Evolutionary conservation across 2,113 vertebrate genomes (phyloP).

Genomic region (Trachemys scripta): DNA sequence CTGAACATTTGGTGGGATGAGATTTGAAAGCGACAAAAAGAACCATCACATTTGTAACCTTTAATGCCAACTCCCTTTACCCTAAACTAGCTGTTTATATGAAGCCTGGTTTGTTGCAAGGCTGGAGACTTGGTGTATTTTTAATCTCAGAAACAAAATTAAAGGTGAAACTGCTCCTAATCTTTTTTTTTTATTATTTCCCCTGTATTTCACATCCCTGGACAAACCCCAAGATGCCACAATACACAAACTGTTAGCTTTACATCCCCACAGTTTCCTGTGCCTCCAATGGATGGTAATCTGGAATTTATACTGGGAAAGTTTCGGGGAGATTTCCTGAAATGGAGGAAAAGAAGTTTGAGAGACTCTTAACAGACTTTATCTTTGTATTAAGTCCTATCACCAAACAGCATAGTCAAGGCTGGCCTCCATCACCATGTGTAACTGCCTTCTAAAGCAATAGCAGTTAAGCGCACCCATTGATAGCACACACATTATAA

Average conservation of each 20-base stretch:
- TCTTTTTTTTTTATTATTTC: neutral
- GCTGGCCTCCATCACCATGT: neutral
- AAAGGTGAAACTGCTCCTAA: neutral
- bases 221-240: neutral
- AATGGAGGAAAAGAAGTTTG: neutral
- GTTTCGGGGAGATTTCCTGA: neutral
- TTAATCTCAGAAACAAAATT: neutral
- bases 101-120: neutral
- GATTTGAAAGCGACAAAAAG: neutral
- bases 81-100: neutral
- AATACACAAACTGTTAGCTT: neutral
- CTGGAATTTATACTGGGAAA: neutral
- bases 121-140: neutral
- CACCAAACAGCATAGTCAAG: neutral
- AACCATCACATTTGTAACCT: neutral
- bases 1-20: neutral
- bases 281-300: neutral
- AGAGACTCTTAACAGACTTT: neutral
- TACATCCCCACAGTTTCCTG: neutral
- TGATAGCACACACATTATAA: fast-evolving
- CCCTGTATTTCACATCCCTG: fast-evolving
- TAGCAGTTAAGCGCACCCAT: neutral
- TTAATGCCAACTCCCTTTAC: neutral
- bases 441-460: neutral
- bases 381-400: neutral